Evolutionary conservation across 2,888 invertebrate species (phyloP).

Genomic region (Drosophila prostipennis): DNA sequence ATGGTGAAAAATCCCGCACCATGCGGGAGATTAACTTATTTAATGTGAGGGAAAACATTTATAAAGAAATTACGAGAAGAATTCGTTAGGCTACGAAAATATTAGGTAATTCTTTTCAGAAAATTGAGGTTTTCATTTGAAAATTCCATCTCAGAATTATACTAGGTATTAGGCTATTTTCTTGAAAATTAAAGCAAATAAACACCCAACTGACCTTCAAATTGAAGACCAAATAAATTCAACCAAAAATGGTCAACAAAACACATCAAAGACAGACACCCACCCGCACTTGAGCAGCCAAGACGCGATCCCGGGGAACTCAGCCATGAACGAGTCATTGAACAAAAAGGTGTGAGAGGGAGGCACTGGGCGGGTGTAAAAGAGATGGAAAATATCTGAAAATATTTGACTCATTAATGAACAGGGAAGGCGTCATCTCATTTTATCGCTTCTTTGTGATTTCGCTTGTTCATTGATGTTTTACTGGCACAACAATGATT

Average conservation of each 20-base stretch:
- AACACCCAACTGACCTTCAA: conserved; percentile 41
- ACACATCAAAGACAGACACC: conserved; percentile 50
- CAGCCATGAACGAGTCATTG: conserved; percentile 36
- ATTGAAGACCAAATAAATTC: conserved; percentile 8
- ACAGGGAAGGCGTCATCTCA: conserved; percentile 33
- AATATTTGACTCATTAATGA: conserved; percentile 31
- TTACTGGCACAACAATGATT: conserved; percentile 36
- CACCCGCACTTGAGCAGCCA: conserved; percentile 38
- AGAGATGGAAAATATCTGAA: neutral
- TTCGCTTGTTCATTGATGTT: conserved; percentile 23
- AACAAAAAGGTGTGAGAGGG: conserved; percentile 21
- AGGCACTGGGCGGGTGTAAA: conserved; percentile 24
- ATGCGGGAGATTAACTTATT: conserved; percentile 49
- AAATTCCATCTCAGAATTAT: neutral
- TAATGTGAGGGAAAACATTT: conserved; percentile 40
- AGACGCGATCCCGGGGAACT: conserved; percentile 39
- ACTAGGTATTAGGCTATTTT: neutral
- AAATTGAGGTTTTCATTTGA: conserved; percentile 4
- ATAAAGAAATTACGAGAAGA: conserved; percentile 24
- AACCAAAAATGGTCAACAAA: conserved; percentile 36
- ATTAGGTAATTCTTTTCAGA: conserved; percentile 1
- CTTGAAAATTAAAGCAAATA: conserved; percentile 13
- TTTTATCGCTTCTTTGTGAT: conserved; percentile 18
- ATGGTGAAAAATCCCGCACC: conserved; percentile 41
- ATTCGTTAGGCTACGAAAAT: neutral